Conservation (phyloP, 2,113 vertebrate species). For the Xiphias gladius region DNA sequence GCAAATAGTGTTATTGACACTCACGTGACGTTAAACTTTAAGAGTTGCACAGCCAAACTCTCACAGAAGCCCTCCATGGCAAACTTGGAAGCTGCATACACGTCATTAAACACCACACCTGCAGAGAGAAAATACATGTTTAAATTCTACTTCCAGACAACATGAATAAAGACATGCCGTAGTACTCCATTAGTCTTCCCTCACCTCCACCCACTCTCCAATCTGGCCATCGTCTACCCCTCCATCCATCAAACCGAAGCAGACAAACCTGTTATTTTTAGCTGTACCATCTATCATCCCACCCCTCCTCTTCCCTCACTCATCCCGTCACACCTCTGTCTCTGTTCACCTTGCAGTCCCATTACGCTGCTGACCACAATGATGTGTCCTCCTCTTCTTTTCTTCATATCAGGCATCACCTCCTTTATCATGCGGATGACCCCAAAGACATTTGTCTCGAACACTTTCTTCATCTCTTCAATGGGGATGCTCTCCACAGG, state of each 20-base stretch:
- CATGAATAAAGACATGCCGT: background rate
- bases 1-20: conserved; percentile 23
- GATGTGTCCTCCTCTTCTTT: conserved; percentile 80
- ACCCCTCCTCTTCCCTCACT: background rate
- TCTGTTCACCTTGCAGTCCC: conserved; percentile 82
- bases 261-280: conserved; percentile 18
- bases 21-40: conserved; percentile 84
- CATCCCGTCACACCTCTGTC: background rate
- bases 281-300: background rate
- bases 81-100: conserved; percentile 85
- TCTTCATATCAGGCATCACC: conserved; percentile 86
- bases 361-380: conserved; percentile 85
- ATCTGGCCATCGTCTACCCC: conserved; percentile 3
- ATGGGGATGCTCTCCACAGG: conserved; percentile 83
- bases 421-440: conserved; percentile 85
- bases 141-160: background rate
- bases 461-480: conserved; percentile 85
- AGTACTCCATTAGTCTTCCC: background rate
- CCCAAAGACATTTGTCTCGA: conserved; percentile 86
- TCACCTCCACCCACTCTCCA: conserved; percentile 15
- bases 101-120: conserved; percentile 84
- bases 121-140: background rate
- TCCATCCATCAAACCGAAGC: conserved; percentile 4
- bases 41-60: conserved; percentile 80
- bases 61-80: conserved; percentile 86